These are phyloP conservation scores for Aphrophora alni DNA, from an alignment of 2,888 invertebrate genomes.

Conservation along the genomic window DNA sequence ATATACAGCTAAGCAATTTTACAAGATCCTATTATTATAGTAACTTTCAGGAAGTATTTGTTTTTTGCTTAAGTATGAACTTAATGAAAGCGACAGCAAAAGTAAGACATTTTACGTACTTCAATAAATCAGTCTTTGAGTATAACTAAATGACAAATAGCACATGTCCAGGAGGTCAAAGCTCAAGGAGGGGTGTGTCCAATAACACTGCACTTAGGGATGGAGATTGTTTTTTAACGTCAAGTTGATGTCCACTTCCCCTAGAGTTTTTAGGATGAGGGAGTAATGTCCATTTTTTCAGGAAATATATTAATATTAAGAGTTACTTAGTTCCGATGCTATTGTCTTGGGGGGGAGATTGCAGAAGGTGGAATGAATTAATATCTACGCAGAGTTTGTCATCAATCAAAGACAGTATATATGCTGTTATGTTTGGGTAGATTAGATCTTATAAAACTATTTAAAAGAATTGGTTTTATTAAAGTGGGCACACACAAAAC, in stretches of 20 bases:
- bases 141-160: constrained; percentile 24
- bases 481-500: no score
- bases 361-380: no score
- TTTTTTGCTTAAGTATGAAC: not conserved
- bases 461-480: no score
- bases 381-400: no score
- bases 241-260: constrained; percentile 38
- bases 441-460: no score
- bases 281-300: not conserved
- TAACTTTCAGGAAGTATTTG: not conserved
- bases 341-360: not conserved
- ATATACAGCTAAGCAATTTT: no score
- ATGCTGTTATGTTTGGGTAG: no score
- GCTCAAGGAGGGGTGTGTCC: constrained; percentile 10
- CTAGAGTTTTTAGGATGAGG: not conserved
- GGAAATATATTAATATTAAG: not conserved
- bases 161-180: constrained; percentile 10
- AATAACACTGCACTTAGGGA: constrained; percentile 39
- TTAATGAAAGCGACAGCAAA: not conserved
- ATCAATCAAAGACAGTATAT: no score
- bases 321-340: not conserved
- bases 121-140: not conserved
- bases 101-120: not conserved
- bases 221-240: constrained; percentile 43
- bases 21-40: no score